Base-by-base conservation (phyloP, 2,797 vertebrate genomes). In the Pogonophryne albipinna region DNA sequence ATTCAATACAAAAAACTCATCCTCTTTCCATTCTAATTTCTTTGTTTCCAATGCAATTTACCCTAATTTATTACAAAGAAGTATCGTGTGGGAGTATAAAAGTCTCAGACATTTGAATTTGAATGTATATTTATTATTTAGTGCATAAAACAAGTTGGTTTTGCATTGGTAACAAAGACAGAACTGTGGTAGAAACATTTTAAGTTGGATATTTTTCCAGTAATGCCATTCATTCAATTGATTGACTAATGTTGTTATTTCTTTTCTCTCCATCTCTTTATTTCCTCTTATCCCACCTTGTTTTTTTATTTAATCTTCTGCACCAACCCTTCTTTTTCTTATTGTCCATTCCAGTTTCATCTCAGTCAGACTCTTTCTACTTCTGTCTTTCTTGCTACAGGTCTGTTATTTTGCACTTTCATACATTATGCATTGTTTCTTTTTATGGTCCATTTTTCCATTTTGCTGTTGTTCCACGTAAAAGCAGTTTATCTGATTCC, bases 231-330 rank as follows among this genome's bases (percentile, higher is more conserved):
- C 77, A 20, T 41, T 73, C 34, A 69, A 50, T 31, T 51, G 56
- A 65, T 61, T 66, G 27, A 85, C 76, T 91, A 82, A 86, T 70
- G 20, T 57, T 66, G 57, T 63, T 66, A 17, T 85, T 72, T 74
- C 11, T 85, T 84, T 88, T 91, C 77, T 93, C 86, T 84, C 76
- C 77, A 91, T 90, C 73, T 71, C 51, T 81, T 85, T n/a, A 74
- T 84, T 71, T 86, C 55, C 47, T 90, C 78, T 66, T 68, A 85
- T 69, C 70, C 74, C 44, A 66, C 61, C 51, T 70, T 52, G 58
- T 58, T 63, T 64, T 75, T 60, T 68, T n/a, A 82, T 76, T 84
- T 72, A 84, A 38, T 59, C 71, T 77, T 85, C 69, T 82, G 73
- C 81, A 74, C 78, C 82, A 74, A 77, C 79, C 55, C 74, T 53